These are phyloP conservation scores for Conistra vaccinii DNA, from an alignment of 2,888 invertebrate species.

Conservation along the genomic window DNA sequence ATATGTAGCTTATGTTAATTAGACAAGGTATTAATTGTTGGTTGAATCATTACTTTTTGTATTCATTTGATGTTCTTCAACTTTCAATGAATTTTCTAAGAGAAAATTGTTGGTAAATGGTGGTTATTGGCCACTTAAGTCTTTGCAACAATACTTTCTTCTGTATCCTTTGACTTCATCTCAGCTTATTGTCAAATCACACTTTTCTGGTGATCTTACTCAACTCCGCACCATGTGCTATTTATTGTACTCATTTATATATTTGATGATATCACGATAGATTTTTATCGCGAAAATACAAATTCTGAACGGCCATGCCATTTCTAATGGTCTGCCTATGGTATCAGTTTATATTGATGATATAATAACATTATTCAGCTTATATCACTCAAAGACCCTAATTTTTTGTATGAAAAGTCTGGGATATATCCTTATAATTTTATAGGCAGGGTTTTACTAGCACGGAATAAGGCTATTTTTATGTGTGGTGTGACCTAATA, in stretches of 20 bases:
- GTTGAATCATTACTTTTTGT: slow-evolving; percentile 50
- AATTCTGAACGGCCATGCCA: neutral
- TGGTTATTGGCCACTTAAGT: rapidly evolving
- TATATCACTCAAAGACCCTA: neutral
- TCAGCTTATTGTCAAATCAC: neutral
- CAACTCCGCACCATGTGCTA: neutral
- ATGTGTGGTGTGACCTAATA: neutral
- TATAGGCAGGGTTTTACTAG: neutral
- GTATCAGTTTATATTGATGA: neutral
- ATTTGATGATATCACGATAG: neutral
- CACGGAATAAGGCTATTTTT: neutral
- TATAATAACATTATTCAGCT: neutral
- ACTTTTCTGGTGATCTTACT: no score
- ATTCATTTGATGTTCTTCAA: slow-evolving; percentile 1
- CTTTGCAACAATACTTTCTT: neutral
- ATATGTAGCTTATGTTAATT: slow-evolving; percentile 69
- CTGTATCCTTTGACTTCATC: no score
- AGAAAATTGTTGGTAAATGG: neutral
- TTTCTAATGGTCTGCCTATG: neutral
- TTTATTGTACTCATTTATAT: neutral
- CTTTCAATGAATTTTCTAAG: neutral
- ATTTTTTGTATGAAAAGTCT: neutral
- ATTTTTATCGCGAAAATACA: neutral
- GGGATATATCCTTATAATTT: neutral
- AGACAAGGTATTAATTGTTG: slow-evolving; percentile 60